Conservation (phyloP, 2,797 vertebrate genomes). For the Cryptoprocta ferox region DNA sequence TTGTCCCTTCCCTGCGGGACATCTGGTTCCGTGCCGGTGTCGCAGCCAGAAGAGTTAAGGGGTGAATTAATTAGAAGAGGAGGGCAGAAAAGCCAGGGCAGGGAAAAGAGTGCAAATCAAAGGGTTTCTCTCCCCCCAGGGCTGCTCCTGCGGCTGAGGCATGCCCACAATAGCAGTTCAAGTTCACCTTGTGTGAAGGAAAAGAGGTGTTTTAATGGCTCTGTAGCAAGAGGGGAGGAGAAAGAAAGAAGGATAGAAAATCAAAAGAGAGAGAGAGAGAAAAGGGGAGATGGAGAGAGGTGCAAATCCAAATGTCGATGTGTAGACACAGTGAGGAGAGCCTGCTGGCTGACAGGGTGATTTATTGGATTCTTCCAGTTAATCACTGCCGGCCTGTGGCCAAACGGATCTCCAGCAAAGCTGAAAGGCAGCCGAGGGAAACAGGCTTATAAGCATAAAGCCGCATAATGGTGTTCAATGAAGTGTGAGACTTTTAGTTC, state of each 20-base stretch:
- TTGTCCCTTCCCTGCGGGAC: background rate
- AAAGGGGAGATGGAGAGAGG: conserved; percentile 65
- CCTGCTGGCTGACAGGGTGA: conserved; percentile 94
- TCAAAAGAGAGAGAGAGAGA: background rate
- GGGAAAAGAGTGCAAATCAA: conserved; percentile 71
- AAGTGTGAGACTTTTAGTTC: conserved; percentile 98
- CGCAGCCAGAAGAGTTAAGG: conserved; percentile 56
- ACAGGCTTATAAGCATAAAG: conserved; percentile 95
- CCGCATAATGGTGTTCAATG: conserved; percentile 98
- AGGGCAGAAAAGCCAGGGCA: conserved; percentile 36
- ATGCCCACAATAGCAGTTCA: conserved; percentile 77
- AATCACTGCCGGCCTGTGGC: conserved; percentile 93
- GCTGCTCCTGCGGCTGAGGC: conserved; percentile 55
- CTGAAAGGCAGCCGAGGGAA: conserved; percentile 93
- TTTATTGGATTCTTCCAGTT: conserved; percentile 98
- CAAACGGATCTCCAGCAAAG: conserved; percentile 92
- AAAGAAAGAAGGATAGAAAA: conserved; percentile 49
- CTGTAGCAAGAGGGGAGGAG: background rate
- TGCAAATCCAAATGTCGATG: conserved; percentile 93
- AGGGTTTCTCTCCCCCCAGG: conserved; percentile 72
- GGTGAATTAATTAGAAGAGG: conserved; percentile 70
- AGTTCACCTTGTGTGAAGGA: conserved; percentile 84
- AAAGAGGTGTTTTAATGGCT: conserved; percentile 74
- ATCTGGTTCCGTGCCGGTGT: background rate
- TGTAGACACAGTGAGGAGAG: conserved; percentile 91